phyloP scores from a whole-genome alignment of 92 coral and sea anemone genomes.

The Epizoanthus stellaris region DNA sequence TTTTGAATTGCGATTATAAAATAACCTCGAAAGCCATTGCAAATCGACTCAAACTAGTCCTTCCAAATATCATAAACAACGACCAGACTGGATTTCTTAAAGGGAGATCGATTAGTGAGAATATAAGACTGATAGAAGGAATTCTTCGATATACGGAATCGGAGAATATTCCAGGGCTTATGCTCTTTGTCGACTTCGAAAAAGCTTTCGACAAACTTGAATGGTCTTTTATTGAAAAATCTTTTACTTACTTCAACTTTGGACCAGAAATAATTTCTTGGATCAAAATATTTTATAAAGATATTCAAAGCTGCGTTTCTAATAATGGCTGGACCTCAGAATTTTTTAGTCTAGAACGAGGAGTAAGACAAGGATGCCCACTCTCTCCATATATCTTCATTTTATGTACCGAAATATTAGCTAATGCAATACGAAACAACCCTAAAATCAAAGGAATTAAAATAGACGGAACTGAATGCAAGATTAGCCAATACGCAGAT shows the following conservation, averaged over 20 bases:
- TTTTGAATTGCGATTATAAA: slow-evolving; percentile 9
- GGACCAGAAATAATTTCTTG: slow-evolving; percentile 5
- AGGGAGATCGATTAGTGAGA: slow-evolving; percentile 41
- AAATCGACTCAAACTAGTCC: slow-evolving; percentile 28
- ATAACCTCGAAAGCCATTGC: background rate
- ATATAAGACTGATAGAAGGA: slow-evolving; percentile 30
- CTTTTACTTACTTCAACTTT: slow-evolving; percentile 6
- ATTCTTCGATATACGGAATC: slow-evolving; percentile 27
- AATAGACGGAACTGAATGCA: slow-evolving; percentile 31
- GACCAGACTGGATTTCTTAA: slow-evolving; percentile 55
- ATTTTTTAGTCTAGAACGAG: slow-evolving; percentile 20
- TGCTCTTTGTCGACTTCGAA: slow-evolving; percentile 32
- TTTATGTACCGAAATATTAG: slow-evolving; percentile 36
- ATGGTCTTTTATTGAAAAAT: slow-evolving; percentile 27
- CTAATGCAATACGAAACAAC: slow-evolving; percentile 3
- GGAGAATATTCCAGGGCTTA: slow-evolving; percentile 26
- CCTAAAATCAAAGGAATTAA: slow-evolving; percentile 2
- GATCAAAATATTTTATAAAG: slow-evolving; percentile 8
- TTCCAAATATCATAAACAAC: slow-evolving; percentile 36
- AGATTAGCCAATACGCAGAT: slow-evolving; percentile 39
- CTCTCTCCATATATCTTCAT: slow-evolving; percentile 21
- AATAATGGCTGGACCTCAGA: slow-evolving; percentile 48
- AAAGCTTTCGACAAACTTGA: too few relatives aligned
- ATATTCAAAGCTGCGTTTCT: background rate
- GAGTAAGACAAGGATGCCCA: slow-evolving; percentile 37